phyloP scores from a whole-genome alignment of 2,113 vertebrate genomes.

The Rana temporaria region DNA sequence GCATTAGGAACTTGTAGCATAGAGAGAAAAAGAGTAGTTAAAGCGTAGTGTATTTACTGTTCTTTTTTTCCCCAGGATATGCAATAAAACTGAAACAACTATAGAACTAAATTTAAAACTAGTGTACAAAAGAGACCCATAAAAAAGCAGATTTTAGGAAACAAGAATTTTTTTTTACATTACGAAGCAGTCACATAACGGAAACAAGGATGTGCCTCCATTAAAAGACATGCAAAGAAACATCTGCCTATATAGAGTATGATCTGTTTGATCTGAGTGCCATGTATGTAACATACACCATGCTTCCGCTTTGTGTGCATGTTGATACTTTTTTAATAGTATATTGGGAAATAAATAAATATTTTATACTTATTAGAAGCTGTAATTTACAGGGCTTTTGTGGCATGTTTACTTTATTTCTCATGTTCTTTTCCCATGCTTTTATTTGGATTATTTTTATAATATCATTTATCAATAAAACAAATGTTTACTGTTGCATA shows the following conservation, averaged over 20 bases:
- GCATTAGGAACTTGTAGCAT: too few relatives aligned
- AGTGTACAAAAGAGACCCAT: slow-evolving; percentile 2
- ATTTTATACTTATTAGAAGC: slow-evolving; percentile 24
- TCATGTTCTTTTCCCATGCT: too few relatives aligned
- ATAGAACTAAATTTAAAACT: background rate
- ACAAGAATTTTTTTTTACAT: background rate
- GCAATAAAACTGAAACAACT: background rate
- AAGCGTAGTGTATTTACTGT: background rate
- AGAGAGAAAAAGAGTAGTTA: background rate
- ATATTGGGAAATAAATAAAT: slow-evolving; percentile 2
- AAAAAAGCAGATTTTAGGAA: slow-evolving; percentile 9
- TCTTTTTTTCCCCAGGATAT: background rate
- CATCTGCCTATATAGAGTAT: slow-evolving; percentile 6
- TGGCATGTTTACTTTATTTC: too few relatives aligned
- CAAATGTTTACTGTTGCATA: too few relatives aligned
- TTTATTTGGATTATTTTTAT: too few relatives aligned
- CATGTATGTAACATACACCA: slow-evolving; percentile 27
- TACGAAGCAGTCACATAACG: slow-evolving; percentile 2
- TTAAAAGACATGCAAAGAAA: slow-evolving; percentile 3
- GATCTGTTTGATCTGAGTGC: slow-evolving; percentile 26
- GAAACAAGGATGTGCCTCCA: slow-evolving; percentile 10
- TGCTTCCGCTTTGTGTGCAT: background rate
- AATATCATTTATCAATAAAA: too few relatives aligned
- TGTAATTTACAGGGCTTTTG: slow-evolving; percentile 4
- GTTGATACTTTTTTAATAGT: slow-evolving; percentile 1